Evolutionary conservation across 2,797 vertebrate species (phyloP), one percentile per base, ranked within the genome.

Genomic region (Paramormyrops hopkinsi): DNA sequence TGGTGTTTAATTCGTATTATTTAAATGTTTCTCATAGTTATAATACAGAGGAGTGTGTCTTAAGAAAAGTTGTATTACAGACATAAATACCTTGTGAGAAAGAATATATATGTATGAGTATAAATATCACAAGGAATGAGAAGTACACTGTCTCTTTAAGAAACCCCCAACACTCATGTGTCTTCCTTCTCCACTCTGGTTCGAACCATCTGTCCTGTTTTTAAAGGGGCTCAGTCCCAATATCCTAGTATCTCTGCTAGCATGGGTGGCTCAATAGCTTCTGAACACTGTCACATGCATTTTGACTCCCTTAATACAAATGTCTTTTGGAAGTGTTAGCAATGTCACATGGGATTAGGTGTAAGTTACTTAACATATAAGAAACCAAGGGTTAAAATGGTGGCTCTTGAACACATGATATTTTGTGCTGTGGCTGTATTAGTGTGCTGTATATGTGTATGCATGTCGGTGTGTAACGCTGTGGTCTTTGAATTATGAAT

Each of bases 111-210:
- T 44, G 93, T 93, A 92, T 92, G 92, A 93, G 93, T 93, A 94
- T 17, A 41, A 50, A 33, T 53, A 54, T 56, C 29, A 82, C 87
- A 83, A 50, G 51, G 73, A 22, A 11, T 92, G 93, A 94, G 94
- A 91, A 1, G 90, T 82, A 88, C 54, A 82, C 94, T 95, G 94
- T 94, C 93, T 88, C 92, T 93, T 92, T 91, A 92, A 93, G 92
- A 92, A 89, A 90, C 79, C 91, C 91, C 92, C 92, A 92, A 88
- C 62, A 90, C 87, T 91, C 87, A 88, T 86, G 82, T 90, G 89
- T 88, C 86, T 53, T 83, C 89, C 89, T 90, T 90, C 90, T 90
- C 88, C 90, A 90, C 86, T 89, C 90, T 90, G 76, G 91, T 92
- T 91, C 89, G 89, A 92, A 93, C 91, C 92, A 93, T 93, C 92